These are phyloP conservation scores for Tachina lurida DNA, from an alignment of 2,888 invertebrate species.

Conservation along the genomic window DNA sequence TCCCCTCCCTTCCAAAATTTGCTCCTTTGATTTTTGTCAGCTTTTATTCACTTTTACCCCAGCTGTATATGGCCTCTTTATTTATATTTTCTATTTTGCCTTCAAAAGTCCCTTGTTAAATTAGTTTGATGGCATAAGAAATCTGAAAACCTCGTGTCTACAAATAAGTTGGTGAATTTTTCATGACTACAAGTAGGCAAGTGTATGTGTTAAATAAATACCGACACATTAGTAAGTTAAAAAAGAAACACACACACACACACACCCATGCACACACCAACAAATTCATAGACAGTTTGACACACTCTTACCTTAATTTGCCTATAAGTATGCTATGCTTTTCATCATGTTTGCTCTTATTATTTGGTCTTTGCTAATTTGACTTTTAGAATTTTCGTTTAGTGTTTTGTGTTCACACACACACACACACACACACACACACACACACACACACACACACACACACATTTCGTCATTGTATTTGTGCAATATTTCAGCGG, in stretches of 20 bases:
- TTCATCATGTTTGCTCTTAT: slow-evolving; percentile 6
- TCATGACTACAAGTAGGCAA: slow-evolving; percentile 31
- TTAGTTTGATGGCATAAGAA: slow-evolving; percentile 72
- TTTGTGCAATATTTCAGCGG: slow-evolving; percentile 2
- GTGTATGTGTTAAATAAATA: not conserved
- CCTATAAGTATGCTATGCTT: slow-evolving; percentile 35
- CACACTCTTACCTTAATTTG: slow-evolving; percentile 3
- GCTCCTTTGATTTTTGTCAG: not conserved
- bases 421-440: no score
- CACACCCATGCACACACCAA: not conserved
- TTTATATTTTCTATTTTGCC: slow-evolving; percentile 62
- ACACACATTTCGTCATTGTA: slow-evolving; percentile 8
- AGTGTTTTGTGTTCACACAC: slow-evolving; percentile 15
- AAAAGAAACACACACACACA: not conserved
- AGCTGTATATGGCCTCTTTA: slow-evolving; percentile 5
- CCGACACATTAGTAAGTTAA: not conserved
- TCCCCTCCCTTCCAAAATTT: not conserved
- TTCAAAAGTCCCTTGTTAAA: slow-evolving; percentile 71
- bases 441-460: no score
- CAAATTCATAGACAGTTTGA: slow-evolving; percentile 4
- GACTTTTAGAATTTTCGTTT: slow-evolving; percentile 23
- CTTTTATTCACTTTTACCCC: not conserved
- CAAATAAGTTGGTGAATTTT: slow-evolving; percentile 69
- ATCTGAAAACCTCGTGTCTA: slow-evolving; percentile 70
- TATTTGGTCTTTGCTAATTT: slow-evolving; percentile 45